Base-by-base conservation (phyloP, 2,113 vertebrate species). In the Seriola quinqueradiata region DNA sequence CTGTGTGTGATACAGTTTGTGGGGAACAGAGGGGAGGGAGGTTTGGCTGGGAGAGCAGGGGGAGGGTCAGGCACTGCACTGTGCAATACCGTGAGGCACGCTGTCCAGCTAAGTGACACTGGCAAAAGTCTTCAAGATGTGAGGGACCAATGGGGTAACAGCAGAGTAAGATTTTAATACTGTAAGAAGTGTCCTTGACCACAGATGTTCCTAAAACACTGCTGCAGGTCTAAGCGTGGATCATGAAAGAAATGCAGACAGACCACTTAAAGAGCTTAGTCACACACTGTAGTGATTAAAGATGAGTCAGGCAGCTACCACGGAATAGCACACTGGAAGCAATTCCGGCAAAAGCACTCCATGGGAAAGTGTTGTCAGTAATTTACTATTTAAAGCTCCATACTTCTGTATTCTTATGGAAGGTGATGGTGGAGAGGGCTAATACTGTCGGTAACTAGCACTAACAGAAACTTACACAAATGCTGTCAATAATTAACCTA, bases 211-310 rank as follows among this genome's bases (percentile, higher is more conserved):
- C 69, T 32, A 48, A 66, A 71, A 54, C 44, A n/a, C 11, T n/a
- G 48, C 70, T 67, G 21, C 25, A 64, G 66, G 61, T 77, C 81
- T 36, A 32, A 79, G 21, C 17, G 14, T 44, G 50, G 48, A 77
- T 68, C 65, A 44, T 4, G 17, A 82, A 57, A 60, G 28, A 82
- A 70, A 76, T 42, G 66, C 60, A 79, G 59, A 63, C 71, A 75
- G 84, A 70, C 75, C 80, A 77, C 78, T 70, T 65, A 71, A 50
- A 73, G 70, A 85, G 82, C 58, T 79, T 44, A 79, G 68, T 82
- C 70, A 82, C 81, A 91, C 57, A 88, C 75, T 87, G 81, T 36
- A 85, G 58, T 75, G 67, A 86, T 91, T 89, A 91, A 69, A 74
- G 70, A 83, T 79, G 89, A 87, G 59, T 92, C 87, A 86, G 78